Conservation (phyloP, 2,888 invertebrate species). For the Microctonus hyperodae region DNA sequence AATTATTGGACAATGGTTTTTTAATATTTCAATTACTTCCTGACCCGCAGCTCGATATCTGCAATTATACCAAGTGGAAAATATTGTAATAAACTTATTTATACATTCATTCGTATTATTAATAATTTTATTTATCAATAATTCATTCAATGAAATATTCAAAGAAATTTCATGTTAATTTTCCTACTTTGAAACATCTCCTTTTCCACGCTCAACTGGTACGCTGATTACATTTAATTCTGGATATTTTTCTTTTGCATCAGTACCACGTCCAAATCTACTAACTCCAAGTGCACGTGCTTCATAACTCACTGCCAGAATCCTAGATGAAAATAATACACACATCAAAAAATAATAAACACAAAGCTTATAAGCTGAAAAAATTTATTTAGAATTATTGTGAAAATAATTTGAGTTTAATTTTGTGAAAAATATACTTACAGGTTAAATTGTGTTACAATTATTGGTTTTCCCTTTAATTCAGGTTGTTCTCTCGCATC, state of each 20-base stretch:
- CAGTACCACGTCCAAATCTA: slow-evolving; percentile 88
- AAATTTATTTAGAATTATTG: no score
- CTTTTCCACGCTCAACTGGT: slow-evolving; percentile 88
- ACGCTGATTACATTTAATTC: slow-evolving; percentile 84
- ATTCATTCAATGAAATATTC: slow-evolving; percentile 85
- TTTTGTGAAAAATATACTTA: no score
- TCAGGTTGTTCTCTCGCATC: slow-evolving; percentile 89
- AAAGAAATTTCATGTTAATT: no score
- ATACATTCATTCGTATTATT: no score
- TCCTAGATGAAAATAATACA: slow-evolving; percentile 67
- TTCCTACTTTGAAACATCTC: slow-evolving; percentile 85
- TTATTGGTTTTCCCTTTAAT: slow-evolving; percentile 87
- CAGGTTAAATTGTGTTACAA: slow-evolving; percentile 94
- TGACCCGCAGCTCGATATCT: slow-evolving; percentile 88
- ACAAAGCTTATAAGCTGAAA: no score
- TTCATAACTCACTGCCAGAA: slow-evolving; percentile 97
- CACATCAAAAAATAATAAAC: slow-evolving; percentile 53
- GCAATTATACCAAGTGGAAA: no score
- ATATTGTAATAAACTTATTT: no score
- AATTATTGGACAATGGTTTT: slow-evolving; percentile 78
- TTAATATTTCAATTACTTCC: slow-evolving; percentile 86
- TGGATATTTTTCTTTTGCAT: slow-evolving; percentile 89
- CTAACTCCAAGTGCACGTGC: slow-evolving; percentile 91
- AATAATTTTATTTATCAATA: slow-evolving; percentile 69
- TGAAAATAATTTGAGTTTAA: no score